Percentiles rank a stretch among this genome's conserved stretches.
Evolutionary conservation across 1,140 invertebrate genomes (phyloP).

Genomic region (Dendrolimus kikuchii): DNA sequence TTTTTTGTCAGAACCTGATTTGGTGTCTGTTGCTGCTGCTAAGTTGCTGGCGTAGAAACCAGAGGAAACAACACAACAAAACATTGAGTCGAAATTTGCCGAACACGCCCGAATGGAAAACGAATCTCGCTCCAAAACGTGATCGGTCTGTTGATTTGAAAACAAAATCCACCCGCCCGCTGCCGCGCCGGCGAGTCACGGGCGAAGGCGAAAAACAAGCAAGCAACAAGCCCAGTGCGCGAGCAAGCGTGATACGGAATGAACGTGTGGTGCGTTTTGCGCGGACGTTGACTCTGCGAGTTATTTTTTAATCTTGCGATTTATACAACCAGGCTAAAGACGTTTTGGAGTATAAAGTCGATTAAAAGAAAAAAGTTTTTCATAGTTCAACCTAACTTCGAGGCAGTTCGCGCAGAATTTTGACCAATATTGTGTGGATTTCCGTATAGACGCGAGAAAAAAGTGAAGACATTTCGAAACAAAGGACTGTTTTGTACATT

Average conservation of each 20-base stretch:
- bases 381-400: constrained; percentile 45
- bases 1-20: no score
- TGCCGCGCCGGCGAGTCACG: constrained; percentile 45
- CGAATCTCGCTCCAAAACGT: constrained; percentile 65
- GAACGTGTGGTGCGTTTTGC: constrained; percentile 69
- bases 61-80: constrained; percentile 36
- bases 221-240: constrained; percentile 51
- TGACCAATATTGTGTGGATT: constrained; percentile 61
- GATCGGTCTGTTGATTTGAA: constrained; percentile 68
- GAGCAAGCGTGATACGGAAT: constrained; percentile 71
- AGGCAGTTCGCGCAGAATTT: constrained; percentile 64
- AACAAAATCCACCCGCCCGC: constrained; percentile 63
- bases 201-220: constrained; percentile 27
- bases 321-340: constrained; percentile 57
- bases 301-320: constrained; percentile 52
- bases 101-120: constrained; percentile 50
- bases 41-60: no score
- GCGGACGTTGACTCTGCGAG: constrained; percentile 67
- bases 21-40: no score
- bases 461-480: constrained; percentile 62
- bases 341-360: constrained; percentile 64
- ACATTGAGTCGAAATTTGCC: constrained; percentile 40
- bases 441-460: constrained; percentile 69
- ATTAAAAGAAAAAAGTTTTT: constrained; percentile 47
- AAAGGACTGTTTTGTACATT: constrained; percentile 71